These are phyloP conservation scores for Alfaro cultratus DNA, from an alignment of 2,797 vertebrate species.

Conservation along the genomic window DNA sequence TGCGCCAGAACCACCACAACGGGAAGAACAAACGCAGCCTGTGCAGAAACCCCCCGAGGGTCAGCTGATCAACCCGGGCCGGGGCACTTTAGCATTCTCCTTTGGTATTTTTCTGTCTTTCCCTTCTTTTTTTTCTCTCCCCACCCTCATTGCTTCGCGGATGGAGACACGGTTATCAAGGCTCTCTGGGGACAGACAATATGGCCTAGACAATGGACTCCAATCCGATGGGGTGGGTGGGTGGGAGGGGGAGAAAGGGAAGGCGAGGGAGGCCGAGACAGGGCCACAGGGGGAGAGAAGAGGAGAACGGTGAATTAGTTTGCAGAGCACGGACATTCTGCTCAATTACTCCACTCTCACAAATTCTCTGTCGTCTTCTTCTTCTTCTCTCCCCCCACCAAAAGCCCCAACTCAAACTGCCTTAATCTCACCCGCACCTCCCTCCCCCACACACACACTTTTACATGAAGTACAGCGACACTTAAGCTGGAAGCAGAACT, in stretches of 20 bases:
- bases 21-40: conserved; percentile 40
- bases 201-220: conserved; percentile 77
- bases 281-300: conserved; percentile 76
- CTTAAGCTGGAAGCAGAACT: conserved; percentile 45
- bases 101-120: conserved; percentile 79
- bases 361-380: conserved; percentile 2
- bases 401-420: conserved; percentile 30
- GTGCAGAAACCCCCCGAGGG: conserved; percentile 38
- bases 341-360: conserved; percentile 72
- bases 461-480: conserved; percentile 65
- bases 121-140: conserved; percentile 62
- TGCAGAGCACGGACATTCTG: conserved; percentile 79
- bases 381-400: neutral
- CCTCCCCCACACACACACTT: neutral
- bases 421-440: conserved; percentile 57
- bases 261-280: conserved; percentile 58
- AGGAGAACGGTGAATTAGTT: conserved; percentile 76
- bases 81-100: conserved; percentile 74
- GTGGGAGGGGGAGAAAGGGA: conserved; percentile 23
- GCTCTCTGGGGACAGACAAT: conserved; percentile 76
- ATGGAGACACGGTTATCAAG: conserved; percentile 87
- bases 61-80: conserved; percentile 76
- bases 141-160: conserved; percentile 58
- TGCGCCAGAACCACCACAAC: conserved; percentile 50
- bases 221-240: conserved; percentile 62